phyloP scores from a whole-genome alignment of 2,888 invertebrate genomes.

The Eustalomyia histrio region DNA sequence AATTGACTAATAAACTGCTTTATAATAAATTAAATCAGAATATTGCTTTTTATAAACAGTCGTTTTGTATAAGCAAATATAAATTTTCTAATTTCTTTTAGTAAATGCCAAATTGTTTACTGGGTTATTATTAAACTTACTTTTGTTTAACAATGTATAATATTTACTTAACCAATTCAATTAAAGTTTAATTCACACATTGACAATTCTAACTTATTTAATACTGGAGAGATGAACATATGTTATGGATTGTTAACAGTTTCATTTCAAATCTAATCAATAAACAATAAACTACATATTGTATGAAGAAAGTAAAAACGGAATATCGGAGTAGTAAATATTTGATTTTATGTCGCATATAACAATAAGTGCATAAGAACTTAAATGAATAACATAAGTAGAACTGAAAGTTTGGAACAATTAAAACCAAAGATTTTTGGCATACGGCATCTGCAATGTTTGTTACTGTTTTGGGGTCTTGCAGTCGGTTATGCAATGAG shows the following conservation, averaged over 20 bases:
- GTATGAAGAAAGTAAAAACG: background rate
- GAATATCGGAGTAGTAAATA: background rate
- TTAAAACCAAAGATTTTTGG: slow-evolving; percentile 76
- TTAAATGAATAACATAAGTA: slow-evolving; percentile 8
- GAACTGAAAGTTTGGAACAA: slow-evolving; percentile 11
- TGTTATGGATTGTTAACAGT: background rate
- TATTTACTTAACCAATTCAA: slow-evolving; percentile 43
- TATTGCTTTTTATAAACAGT: no score
- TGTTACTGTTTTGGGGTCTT: slow-evolving; percentile 83
- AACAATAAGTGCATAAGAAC: background rate
- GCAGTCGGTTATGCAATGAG: slow-evolving; percentile 84
- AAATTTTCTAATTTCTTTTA: no score
- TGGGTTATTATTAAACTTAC: no score
- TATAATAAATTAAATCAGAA: no score
- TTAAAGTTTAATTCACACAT: slow-evolving; percentile 52
- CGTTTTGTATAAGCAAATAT: no score
- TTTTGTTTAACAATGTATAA: background rate
- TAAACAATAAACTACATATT: slow-evolving; percentile 1
- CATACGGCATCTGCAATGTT: slow-evolving; percentile 83
- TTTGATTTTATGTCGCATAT: background rate
- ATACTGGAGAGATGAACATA: background rate
- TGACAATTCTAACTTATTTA: slow-evolving; percentile 33
- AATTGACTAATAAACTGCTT: no score
- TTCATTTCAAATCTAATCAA: slow-evolving; percentile 13
- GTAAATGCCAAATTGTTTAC: no score